Conservation (phyloP, 1,140 invertebrate genomes). For the Lasaia peninsularis region DNA sequence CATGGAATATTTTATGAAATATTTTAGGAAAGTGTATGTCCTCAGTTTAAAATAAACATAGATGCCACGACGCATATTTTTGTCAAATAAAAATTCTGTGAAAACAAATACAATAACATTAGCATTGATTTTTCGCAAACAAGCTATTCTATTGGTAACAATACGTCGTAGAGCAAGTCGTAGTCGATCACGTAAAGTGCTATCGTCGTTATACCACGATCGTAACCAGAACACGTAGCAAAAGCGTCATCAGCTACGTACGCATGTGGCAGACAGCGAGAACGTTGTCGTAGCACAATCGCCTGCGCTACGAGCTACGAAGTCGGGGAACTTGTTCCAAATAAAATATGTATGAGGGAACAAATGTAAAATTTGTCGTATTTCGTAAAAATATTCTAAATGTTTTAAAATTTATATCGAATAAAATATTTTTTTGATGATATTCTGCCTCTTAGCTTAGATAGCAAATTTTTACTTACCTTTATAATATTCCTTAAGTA, state of each 20-base stretch:
- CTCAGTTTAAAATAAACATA: too few species aligned
- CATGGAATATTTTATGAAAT: too few species aligned
- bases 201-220: neutral
- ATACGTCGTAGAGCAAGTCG: neutral
- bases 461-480: too few species aligned
- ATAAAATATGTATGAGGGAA: constrained; percentile 1
- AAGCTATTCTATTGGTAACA: neutral
- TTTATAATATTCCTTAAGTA: too few species aligned
- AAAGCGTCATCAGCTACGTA: neutral
- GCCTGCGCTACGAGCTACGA: neutral
- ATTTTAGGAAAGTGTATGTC: too few species aligned
- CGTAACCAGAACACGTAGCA: neutral
- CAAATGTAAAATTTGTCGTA: neutral
- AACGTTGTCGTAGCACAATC: neutral
- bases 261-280: neutral
- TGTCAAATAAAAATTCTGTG: too few species aligned
- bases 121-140: too few species aligned
- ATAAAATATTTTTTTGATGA: neutral
- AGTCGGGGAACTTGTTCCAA: neutral
- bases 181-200: neutral
- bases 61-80: too few species aligned
- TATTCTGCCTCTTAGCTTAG: too few species aligned
- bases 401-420: too few species aligned
- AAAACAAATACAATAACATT: too few species aligned
- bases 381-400: too few species aligned